phyloP scores from a whole-genome alignment of 2,113 vertebrate species.

The zebrafish (Danio rerio) region DNA sequence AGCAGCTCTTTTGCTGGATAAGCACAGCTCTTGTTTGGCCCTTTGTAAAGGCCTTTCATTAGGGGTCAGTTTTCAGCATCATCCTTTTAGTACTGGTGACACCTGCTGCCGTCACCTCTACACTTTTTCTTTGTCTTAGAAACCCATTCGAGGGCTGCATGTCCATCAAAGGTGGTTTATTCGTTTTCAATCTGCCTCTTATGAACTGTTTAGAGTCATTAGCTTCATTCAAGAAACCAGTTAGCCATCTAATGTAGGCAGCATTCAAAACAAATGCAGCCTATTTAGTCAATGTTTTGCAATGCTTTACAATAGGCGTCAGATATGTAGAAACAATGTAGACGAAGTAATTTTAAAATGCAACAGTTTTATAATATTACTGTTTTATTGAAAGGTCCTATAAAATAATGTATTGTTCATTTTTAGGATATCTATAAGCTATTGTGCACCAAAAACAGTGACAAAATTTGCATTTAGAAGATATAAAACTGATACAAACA shows the following conservation, averaged over 20 bases:
- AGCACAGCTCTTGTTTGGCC: conserved; percentile 60
- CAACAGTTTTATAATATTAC: neutral
- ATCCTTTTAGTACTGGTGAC: conserved; percentile 42
- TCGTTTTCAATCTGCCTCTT: conserved; percentile 6
- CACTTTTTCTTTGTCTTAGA: neutral
- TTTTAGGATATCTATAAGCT: too few relatives aligned
- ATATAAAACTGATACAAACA: too few relatives aligned
- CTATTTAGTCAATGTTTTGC: neutral
- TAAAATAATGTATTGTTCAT: too few relatives aligned
- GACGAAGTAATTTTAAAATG: neutral
- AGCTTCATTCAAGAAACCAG: neutral
- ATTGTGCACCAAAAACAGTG: too few relatives aligned
- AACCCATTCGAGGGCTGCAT: neutral
- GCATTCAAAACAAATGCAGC: neutral
- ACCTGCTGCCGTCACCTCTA: conserved; percentile 19
- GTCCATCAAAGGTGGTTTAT: conserved; percentile 16
- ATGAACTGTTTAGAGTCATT: conserved; percentile 9
- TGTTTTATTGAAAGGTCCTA: neutral
- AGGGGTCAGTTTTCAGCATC: conserved; percentile 45
- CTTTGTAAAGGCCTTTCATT: conserved; percentile 54
- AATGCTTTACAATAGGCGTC: neutral
- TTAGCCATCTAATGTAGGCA: too few relatives aligned
- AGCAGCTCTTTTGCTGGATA: conserved; percentile 63
- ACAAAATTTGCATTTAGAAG: too few relatives aligned
- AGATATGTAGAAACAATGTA: neutral